Percentiles rank a stretch among this genome's conserved stretches.
Evolutionary conservation across 2,113 vertebrate species (phyloP).

Genomic region (Gnathonemus echidnorhynchus): DNA sequence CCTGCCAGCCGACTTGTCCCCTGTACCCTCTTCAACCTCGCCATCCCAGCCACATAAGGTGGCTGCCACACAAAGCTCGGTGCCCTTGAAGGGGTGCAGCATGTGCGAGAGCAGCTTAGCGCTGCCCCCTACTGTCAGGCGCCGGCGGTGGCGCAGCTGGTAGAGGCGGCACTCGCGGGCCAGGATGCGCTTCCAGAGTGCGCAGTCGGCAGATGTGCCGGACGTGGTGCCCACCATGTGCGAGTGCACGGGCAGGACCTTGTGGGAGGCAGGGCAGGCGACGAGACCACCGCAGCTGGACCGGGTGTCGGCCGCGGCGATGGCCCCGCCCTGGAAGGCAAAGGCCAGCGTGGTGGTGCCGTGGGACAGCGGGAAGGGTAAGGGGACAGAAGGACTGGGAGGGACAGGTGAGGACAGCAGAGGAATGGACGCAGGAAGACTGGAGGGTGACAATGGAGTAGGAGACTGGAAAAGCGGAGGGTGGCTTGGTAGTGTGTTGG

Average conservation of each 20-base stretch:
- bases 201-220: constrained; percentile 74
- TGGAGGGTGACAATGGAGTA: constrained; percentile 10
- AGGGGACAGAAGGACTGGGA: constrained; percentile 41
- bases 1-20: neutral
- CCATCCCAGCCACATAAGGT: constrained; percentile 75
- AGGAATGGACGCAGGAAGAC: neutral
- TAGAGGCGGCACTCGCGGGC: constrained; percentile 67
- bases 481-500: constrained; percentile 7
- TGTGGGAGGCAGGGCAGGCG: constrained; percentile 64
- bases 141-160: constrained; percentile 58
- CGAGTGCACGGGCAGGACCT: constrained; percentile 73
- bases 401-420: constrained; percentile 16
- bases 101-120: constrained; percentile 70
- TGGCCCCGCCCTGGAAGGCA: constrained; percentile 65
- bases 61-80: constrained; percentile 73
- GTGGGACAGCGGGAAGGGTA: constrained; percentile 62
- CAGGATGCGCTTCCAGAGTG: constrained; percentile 69
- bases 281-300: constrained; percentile 70
- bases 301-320: constrained; percentile 74
- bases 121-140: constrained; percentile 63
- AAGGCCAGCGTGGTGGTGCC: constrained; percentile 84
- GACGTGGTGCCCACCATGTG: constrained; percentile 77
- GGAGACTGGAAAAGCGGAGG: constrained; percentile 9
- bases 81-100: constrained; percentile 69
- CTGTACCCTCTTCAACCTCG: constrained; percentile 13